Evolutionary conservation across 2,888 invertebrate genomes (phyloP), one percentile per base, ranked within the genome.

Genomic region (Hypsopygia costalis): DNA sequence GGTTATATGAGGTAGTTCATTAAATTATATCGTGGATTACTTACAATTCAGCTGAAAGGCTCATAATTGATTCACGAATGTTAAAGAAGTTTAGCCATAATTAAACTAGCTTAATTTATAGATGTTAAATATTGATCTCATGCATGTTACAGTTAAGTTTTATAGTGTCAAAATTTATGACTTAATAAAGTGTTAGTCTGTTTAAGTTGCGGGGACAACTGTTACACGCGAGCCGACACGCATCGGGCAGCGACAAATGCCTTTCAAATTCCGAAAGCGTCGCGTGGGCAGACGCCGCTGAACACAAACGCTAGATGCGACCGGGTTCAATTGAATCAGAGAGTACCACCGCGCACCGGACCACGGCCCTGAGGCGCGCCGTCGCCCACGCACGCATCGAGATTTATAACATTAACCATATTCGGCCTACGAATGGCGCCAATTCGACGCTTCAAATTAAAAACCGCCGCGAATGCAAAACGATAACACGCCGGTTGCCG

Each of bases 351-450:
- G 12, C 8, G 9, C 25, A 25, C 25, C n/a, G 40, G 43, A 43
- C 50, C 39, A 45, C 42, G 58, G 64, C 67, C 67, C 65, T 62
- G 60, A 62, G 74, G 71, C 74, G 66, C 61, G 58, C 69, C 71
- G 16, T 66, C 74, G 67, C 78, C 81, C 76, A 77, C 79, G 62
- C 73, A 43, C 49, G 44, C 57, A 44, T 57, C 56, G 70, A 82
- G 85, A 87, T 88, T 88, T 87, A 88, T 83, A 85, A 83, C 87
- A 82, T 85, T 81, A 83, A 76, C 87, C 85, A 82, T 83, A 86
- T 86, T 83, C 81, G 82, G 77, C 63, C 78, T 71, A 77, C 74
- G 81, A 78, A 69, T 69, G 87, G 87, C 88, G 87, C 86, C 87
- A 81, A 85, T 78, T 81, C 81, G 80, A 85, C 82, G 81, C 61